Evolutionary conservation across 1,140 invertebrate genomes (phyloP).

Genomic region (Pygmarrhopalites habei): DNA sequence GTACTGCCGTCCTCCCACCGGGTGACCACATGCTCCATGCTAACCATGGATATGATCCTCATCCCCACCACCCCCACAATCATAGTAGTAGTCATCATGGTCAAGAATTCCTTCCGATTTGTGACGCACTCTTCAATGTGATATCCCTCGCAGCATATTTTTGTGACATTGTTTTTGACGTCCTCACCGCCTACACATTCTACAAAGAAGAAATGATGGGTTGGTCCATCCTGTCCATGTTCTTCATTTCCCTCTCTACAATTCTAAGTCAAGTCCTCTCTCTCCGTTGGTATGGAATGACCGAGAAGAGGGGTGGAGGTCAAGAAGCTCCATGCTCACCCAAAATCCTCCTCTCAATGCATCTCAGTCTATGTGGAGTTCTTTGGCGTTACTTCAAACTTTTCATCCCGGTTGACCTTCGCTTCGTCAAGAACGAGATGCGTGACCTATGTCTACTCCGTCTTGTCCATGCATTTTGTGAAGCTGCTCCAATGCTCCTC

Average conservation of each 20-base stretch:
- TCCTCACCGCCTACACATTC: slow-evolving; percentile 73
- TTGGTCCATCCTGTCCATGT: slow-evolving; percentile 57
- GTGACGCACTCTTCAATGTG: slow-evolving; percentile 66
- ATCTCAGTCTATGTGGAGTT: slow-evolving; percentile 71
- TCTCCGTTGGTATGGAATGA: slow-evolving; percentile 47
- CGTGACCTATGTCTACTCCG: slow-evolving; percentile 68
- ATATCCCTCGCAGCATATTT: slow-evolving; percentile 84
- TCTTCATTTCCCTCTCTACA: slow-evolving; percentile 61
- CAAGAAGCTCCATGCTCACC: slow-evolving; percentile 24
- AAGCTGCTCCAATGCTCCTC: slow-evolving; percentile 77
- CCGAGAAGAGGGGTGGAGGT: slow-evolving; percentile 17
- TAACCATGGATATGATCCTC: neutral
- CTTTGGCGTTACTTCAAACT: slow-evolving; percentile 83
- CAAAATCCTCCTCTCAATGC: slow-evolving; percentile 51
- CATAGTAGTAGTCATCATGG: neutral
- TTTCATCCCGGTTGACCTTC: slow-evolving; percentile 74
- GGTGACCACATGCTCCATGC: neutral
- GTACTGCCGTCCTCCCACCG: too few relatives aligned
- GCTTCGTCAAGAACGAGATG: slow-evolving; percentile 75
- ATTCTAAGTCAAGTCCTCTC: slow-evolving; percentile 62
- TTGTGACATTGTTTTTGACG: slow-evolving; percentile 82
- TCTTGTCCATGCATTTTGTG: slow-evolving; percentile 75
- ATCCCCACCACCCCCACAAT: neutral
- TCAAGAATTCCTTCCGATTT: slow-evolving; percentile 33
- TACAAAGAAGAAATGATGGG: slow-evolving; percentile 55